Evolutionary conservation across 1,140 invertebrate species (phyloP), one percentile per base, ranked within the genome.

Genomic region (Tetraneura akinire): DNA sequence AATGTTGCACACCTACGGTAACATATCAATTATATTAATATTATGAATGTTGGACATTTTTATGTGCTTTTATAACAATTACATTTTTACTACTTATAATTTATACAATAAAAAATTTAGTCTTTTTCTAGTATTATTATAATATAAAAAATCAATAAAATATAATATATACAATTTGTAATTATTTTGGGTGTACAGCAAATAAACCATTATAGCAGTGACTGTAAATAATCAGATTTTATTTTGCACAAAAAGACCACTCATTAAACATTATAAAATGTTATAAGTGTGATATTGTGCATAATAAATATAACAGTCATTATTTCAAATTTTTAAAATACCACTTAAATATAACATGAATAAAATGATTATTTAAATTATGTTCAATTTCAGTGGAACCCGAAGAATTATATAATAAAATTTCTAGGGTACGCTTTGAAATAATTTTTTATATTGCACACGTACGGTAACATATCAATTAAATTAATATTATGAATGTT

Each of bases 211-310:
- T 42, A 74, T 1, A 42, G 51, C n/a, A 29, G 49, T 51, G 71
- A 74, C 71, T 74, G 71, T 55, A 74, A 57, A 74, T 29, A 37
- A 37, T 57, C 6, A 9, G 10, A 8, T 74, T 53, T 74, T 11
- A 13, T 18, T 74, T 74, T 55, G 71, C 71, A 74, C 71, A 74
- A 57, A 6, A 74, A 74, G 29, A 74, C 51, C 71, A 74, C 71
- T 74, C 10, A 1, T 53, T 16, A 74, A 55, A 42, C n/a, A 37
- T 4, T 11, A 71, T 23, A 74, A 13, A 74, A 74, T 32, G 6
- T 37, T 37, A 8, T 0, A 21, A 57, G 29, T 74, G 71, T 74
- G 51, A 42, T 14, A 76, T 9, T 76, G 71, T 76, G 51, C 71
- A 23, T 4, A 16, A 73, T 32, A 18, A 49, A 47, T 16, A n/a